Evolutionary conservation across 1,140 invertebrate species (phyloP).

Genomic region (Adoxophyes honmai): DNA sequence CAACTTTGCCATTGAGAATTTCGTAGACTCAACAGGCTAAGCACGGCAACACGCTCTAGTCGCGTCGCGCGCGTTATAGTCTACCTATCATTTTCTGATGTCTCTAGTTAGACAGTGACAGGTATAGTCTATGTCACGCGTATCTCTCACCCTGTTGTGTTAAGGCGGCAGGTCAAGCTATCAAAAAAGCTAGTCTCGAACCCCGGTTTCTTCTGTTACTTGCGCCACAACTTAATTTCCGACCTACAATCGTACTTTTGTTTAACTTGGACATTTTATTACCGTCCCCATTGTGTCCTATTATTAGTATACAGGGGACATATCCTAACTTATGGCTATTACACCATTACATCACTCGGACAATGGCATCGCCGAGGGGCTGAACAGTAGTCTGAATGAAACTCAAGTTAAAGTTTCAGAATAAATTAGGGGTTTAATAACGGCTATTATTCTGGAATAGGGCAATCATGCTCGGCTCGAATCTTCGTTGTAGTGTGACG

Average conservation of each 20-base stretch:
- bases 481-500: too few relatives aligned
- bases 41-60: too few relatives aligned
- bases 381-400: not conserved
- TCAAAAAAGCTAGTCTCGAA: too few relatives aligned
- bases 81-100: too few relatives aligned
- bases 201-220: not conserved
- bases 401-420: not conserved
- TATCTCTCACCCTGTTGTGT: too few relatives aligned
- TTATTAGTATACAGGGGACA: slow-evolving; percentile 11
- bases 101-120: too few relatives aligned
- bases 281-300: not conserved
- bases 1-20: too few relatives aligned
- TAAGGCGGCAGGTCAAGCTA: too few relatives aligned
- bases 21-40: too few relatives aligned
- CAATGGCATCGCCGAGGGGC: not conserved
- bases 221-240: not conserved
- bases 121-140: too few relatives aligned
- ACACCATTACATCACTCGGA: not conserved
- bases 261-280: slow-evolving; percentile 14
- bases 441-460: not conserved
- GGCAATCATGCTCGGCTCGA: too few relatives aligned
- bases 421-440: slow-evolving; percentile 8
- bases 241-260: slow-evolving; percentile 10
- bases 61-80: too few relatives aligned
- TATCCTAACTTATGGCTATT: not conserved